A percentile compares a stretch with the other conserved stretches of the same genome.
These are phyloP conservation scores for Drosophila nigromelanica DNA, from an alignment of 1,140 invertebrate genomes.

Conservation along the genomic window DNA sequence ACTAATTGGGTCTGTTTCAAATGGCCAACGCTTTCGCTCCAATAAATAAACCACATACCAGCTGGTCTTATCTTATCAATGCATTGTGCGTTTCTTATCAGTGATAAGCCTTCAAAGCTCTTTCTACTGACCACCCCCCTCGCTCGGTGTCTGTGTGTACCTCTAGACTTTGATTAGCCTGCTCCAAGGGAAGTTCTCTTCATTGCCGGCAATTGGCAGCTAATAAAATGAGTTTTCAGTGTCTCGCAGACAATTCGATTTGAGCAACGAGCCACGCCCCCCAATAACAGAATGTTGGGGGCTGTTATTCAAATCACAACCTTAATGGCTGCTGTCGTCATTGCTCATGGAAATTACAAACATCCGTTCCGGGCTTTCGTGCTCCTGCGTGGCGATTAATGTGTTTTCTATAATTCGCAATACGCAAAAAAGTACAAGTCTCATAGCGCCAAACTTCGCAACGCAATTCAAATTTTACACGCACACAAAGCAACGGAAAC, in stretches of 20 bases:
- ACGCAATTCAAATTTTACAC: conserved; percentile 75
- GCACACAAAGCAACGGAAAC: conserved; percentile 80
- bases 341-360: conserved; percentile 69
- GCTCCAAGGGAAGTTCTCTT: conserved; percentile 60
- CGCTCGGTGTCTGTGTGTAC: not conserved
- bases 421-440: conserved; percentile 53
- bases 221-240: conserved; percentile 63
- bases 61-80: conserved; percentile 48
- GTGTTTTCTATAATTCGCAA: conserved; percentile 76
- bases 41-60: conserved; percentile 1
- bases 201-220: conserved; percentile 60
- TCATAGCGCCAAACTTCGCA: conserved; percentile 55
- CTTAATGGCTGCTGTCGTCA: conserved; percentile 19
- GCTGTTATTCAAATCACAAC: not conserved
- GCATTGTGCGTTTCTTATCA: conserved; percentile 31
- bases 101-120: conserved; percentile 10
- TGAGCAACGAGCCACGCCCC: conserved; percentile 54
- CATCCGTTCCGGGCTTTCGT: conserved; percentile 50
- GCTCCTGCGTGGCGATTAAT: conserved; percentile 50
- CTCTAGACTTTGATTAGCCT: conserved; percentile 61
- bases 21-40: conserved; percentile 39
- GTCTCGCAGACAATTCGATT: conserved; percentile 73
- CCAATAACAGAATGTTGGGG: conserved; percentile 8
- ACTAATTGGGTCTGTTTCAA: conserved; percentile 51
- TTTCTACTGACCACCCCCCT: not conserved